Evolutionary conservation across 53 echinoderm and acorn worm genomes (phyloP).

Genomic region (Pentamera pediparva): DNA sequence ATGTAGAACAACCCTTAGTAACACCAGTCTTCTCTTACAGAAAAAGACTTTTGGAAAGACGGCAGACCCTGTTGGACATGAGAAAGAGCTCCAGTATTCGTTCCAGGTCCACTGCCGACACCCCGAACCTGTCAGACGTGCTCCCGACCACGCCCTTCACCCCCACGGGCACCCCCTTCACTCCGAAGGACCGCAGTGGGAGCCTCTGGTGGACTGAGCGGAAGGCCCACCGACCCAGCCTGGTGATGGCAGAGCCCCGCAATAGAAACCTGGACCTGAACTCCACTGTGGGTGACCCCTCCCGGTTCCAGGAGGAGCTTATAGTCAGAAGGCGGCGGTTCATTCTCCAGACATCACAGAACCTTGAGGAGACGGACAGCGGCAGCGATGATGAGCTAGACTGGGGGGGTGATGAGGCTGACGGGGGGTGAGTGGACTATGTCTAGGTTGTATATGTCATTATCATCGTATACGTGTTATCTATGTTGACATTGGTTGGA

Average conservation of each 20-base stretch:
- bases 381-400: conserved; percentile 38
- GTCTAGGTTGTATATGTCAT: background rate
- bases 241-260: conserved; percentile 8
- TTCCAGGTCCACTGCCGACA: conserved; percentile 20
- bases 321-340: conserved; percentile 33
- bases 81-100: background rate
- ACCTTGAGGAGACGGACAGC: conserved; percentile 50
- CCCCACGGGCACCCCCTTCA: conserved; percentile 61
- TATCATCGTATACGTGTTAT: background rate
- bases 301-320: conserved; percentile 39
- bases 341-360: conserved; percentile 40
- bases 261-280: conserved; percentile 54
- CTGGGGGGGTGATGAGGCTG: conserved; percentile 7
- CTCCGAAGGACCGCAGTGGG: conserved; percentile 40
- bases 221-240: conserved; percentile 26
- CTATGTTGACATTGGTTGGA: background rate
- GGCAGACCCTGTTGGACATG: conserved; percentile 7
- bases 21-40: too few species aligned
- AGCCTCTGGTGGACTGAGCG: conserved; percentile 33
- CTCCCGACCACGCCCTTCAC: conserved; percentile 34
- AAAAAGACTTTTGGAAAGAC: background rate
- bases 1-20: too few species aligned
- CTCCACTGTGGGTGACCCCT: conserved; percentile 68
- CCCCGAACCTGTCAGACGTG: background rate
- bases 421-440: conserved; percentile 22